Conservation (phyloP, 1,140 invertebrate genomes). For the Ostrea edulis region DNA sequence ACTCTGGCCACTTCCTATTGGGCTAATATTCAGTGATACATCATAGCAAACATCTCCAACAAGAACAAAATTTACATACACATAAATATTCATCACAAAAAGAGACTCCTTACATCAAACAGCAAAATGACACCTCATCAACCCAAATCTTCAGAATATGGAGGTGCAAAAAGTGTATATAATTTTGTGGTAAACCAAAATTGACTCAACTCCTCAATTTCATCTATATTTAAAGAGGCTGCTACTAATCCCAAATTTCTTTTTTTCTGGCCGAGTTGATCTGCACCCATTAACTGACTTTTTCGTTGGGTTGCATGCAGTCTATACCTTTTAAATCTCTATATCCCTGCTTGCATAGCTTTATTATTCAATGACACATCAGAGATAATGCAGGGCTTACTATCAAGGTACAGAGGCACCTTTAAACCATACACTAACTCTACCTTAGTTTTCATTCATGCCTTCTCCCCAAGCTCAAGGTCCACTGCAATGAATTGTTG, state of each 20-base stretch:
- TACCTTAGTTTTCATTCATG: conserved; percentile 31
- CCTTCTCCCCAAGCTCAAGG: background rate
- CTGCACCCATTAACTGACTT: conserved; percentile 10
- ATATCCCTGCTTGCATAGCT: background rate
- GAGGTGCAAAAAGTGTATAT: conserved; percentile 25
- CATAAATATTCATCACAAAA: conserved; percentile 14
- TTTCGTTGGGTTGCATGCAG: background rate
- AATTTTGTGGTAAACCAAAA: conserved; percentile 34
- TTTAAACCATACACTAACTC: background rate
- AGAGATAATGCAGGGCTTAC: background rate
- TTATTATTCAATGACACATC: background rate
- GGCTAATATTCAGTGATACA: background rate
- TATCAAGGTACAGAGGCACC: background rate
- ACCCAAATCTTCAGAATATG: background rate
- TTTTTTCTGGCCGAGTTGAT: background rate
- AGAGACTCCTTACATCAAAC: background rate
- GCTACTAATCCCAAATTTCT: conserved; percentile 10
- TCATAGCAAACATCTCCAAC: background rate
- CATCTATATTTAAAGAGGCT: conserved; percentile 9
- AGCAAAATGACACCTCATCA: background rate
- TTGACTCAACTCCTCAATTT: conserved; percentile 17
- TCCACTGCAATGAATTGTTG: conserved; percentile 20
- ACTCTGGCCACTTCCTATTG: background rate
- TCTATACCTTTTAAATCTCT: background rate
- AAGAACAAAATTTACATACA: conserved; percentile 8